These are phyloP conservation scores for Nasonia longicornis DNA, from an alignment of 1,140 invertebrate species.

Conservation along the genomic window DNA sequence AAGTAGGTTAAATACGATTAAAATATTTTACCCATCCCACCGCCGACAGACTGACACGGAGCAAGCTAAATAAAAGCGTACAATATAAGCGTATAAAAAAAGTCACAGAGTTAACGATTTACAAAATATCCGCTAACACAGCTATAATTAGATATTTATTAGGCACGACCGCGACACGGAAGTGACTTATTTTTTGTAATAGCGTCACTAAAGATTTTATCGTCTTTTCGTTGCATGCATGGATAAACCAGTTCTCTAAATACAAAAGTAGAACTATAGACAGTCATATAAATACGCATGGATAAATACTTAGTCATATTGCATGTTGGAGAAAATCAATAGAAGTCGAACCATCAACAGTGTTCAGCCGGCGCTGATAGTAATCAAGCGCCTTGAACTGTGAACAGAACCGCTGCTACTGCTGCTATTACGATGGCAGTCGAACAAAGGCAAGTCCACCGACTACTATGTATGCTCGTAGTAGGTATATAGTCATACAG, in stretches of 20 bases:
- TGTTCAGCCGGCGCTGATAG: background rate
- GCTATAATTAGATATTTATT: no score
- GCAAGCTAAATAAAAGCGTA: no score
- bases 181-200: no score
- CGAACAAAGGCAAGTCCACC: background rate
- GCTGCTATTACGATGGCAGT: background rate
- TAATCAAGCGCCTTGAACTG: conserved; percentile 30
- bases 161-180: no score
- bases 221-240: background rate
- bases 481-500: background rate
- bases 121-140: no score
- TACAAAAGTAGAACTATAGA: background rate
- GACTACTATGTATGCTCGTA: no score
- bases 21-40: no score
- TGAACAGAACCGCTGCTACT: background rate
- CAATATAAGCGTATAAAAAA: no score
- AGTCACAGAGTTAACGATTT: no score
- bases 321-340: conserved; percentile 9
- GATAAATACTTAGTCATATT: background rate
- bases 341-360: background rate
- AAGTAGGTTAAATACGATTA: no score
- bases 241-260: background rate
- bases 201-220: no score
- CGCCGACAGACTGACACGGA: no score
- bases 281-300: background rate